A percentile compares a stretch with the other conserved stretches of the same genome.
Conservation (phyloP, 2,797 vertebrate genomes). For the Malurus leucopterus region DNA sequence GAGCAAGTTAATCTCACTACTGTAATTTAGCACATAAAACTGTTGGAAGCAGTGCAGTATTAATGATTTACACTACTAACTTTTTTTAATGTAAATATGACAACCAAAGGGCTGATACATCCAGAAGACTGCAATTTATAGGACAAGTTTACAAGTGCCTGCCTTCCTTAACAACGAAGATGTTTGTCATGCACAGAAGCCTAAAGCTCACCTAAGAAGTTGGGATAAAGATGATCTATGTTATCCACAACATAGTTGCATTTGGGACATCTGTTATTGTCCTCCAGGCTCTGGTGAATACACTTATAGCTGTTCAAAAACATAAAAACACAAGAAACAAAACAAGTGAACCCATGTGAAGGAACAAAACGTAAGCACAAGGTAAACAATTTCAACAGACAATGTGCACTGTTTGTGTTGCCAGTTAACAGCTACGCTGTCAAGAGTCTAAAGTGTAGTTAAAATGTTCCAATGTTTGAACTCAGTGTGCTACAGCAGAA, state of each 20-base stretch:
- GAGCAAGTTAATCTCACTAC: background rate
- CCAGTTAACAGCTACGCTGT: background rate
- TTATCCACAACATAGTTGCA: slow-evolving; percentile 98
- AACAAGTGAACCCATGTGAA: background rate
- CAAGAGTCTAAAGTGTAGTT: background rate
- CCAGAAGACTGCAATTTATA: background rate
- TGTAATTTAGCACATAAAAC: background rate
- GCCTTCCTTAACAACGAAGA: background rate
- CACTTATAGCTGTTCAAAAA: slow-evolving; percentile 87
- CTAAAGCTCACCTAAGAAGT: slow-evolving; percentile 90
- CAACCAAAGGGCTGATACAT: background rate
- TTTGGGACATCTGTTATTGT: slow-evolving; percentile 97
- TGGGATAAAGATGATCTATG: slow-evolving; percentile 97
- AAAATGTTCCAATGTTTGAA: background rate
- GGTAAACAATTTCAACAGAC: background rate
- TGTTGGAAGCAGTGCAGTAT: background rate
- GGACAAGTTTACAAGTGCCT: background rate
- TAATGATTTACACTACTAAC: background rate
- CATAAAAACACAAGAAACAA: background rate
- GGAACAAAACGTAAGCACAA: background rate
- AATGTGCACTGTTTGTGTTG: background rate
- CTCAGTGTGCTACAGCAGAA: background rate
- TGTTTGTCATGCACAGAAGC: background rate
- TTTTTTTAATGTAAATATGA: background rate
- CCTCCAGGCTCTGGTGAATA: slow-evolving; percentile 96